Conservation (phyloP, 2,797 vertebrate genomes). For the Podargus strigoides region DNA sequence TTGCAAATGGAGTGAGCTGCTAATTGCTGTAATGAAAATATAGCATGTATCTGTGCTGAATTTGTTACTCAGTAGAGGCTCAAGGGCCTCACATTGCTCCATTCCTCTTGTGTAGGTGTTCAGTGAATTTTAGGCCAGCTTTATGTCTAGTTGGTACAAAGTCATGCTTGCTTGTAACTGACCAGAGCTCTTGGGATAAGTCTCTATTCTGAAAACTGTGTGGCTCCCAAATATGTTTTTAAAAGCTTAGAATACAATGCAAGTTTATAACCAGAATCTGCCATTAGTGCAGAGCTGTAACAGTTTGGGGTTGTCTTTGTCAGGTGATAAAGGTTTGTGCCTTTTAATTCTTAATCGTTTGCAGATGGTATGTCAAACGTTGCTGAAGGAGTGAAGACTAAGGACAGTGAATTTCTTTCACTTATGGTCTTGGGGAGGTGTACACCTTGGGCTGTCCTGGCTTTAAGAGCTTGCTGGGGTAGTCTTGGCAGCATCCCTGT, state of each 20-base stretch:
- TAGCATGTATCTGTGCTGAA: background rate
- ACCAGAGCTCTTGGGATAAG: background rate
- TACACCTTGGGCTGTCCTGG: background rate
- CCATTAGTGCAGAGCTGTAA: background rate
- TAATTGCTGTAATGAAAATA: background rate
- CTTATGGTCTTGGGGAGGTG: background rate
- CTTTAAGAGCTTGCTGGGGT: background rate
- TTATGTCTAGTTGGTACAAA: background rate
- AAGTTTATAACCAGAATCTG: background rate
- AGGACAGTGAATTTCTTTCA: background rate
- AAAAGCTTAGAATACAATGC: background rate
- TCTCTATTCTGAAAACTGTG: background rate
- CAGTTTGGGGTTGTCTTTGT: background rate
- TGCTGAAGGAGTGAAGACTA: background rate
- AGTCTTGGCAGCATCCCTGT: background rate
- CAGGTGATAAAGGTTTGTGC: background rate
- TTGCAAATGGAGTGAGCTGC: background rate
- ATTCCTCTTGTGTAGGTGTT: background rate
- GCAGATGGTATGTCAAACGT: background rate
- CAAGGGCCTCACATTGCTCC: background rate
- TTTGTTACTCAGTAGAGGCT: background rate
- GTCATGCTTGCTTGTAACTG: background rate
- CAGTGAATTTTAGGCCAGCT: background rate
- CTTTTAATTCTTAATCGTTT: background rate
- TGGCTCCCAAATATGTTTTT: background rate